Evolutionary conservation across 2,113 vertebrate species (phyloP), one percentile per base, ranked within the genome.

Genomic region (Guaruba guarouba): DNA sequence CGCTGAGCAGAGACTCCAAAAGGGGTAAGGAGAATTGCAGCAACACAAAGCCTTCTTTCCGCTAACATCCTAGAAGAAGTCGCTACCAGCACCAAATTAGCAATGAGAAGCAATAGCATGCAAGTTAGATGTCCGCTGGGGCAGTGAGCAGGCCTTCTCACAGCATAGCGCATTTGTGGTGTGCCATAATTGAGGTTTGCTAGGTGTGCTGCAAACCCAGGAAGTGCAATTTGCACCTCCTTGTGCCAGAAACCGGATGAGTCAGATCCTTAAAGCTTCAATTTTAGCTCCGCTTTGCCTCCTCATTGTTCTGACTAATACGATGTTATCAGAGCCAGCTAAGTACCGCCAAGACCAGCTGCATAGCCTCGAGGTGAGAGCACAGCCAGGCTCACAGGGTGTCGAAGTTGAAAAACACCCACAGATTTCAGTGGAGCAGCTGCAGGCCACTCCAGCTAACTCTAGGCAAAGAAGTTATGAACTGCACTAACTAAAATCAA

Each of bases 261-360:
- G 75, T 96, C 95, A 96, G 90, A 95, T 66, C 85, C 87, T 91
- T 59, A 84, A 69, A 91, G 68, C 85, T 88, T 96, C 93, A 55
- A 20, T 95, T 93, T 96, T 85, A 91, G 73, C 80, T 93, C 74
- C 86, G 73, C 74, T 86, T 88, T 95, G 88, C 62, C 66, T 90
- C 73, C 62, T 96, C 86, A 41, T 92, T 96, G 88, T 96, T 96
- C 90, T 96, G 92, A 95, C 94, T 97, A 92, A 93, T 43, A 73
- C 1, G 35, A 82, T 77, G 68, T 68, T 91, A 84, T 68, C 66
- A 25, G 27, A 82, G 28, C 63, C 67, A 78, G 84, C 66, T 57
- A 82, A 87, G 57, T 54, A 49, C 29, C 48, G 74, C 79, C 68
- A 85, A 90, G 90, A 52, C 8, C 70, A 94, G 49, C 93, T 91